These are phyloP conservation scores for Sipha flava DNA, from an alignment of 1,140 invertebrate species.

Conservation along the genomic window DNA sequence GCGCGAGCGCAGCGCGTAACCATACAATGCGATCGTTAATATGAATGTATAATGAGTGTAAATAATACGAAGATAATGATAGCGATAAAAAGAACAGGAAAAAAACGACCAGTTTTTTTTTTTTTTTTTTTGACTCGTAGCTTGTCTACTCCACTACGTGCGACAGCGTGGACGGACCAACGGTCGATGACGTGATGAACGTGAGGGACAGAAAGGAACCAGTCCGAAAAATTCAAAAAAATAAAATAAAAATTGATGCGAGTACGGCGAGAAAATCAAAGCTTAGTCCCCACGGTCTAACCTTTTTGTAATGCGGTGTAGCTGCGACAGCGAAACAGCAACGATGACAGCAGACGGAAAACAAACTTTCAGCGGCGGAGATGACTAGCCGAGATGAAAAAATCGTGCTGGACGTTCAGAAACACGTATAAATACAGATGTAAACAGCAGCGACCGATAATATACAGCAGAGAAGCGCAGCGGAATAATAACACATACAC, in stretches of 20 bases:
- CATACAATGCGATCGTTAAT: no score
- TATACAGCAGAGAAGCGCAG: neutral
- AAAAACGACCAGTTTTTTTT: no score
- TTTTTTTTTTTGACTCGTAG: no score
- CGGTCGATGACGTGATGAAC: no score
- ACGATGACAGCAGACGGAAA: neutral
- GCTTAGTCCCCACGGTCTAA: neutral
- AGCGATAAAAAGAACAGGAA: no score
- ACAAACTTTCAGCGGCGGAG: neutral
- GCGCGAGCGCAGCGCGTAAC: neutral
- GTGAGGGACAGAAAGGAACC: no score
- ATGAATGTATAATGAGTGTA: no score
- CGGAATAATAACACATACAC: neutral
- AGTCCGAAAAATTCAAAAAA: no score
- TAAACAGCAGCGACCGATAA: neutral
- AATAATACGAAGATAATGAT: no score
- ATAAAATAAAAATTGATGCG: neutral
- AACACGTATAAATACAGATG: neutral
- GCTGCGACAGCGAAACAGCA: neutral
- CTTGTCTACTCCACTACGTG: no score
- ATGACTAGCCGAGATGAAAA: neutral
- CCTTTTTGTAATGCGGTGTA: neutral
- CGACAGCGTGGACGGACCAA: no score
- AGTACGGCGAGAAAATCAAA: no score
- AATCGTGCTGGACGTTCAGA: neutral